Evolutionary conservation across 2,113 vertebrate genomes (phyloP), one percentile per base, ranked within the genome.

Genomic region (Speoplatyrhinus poulsoni): DNA sequence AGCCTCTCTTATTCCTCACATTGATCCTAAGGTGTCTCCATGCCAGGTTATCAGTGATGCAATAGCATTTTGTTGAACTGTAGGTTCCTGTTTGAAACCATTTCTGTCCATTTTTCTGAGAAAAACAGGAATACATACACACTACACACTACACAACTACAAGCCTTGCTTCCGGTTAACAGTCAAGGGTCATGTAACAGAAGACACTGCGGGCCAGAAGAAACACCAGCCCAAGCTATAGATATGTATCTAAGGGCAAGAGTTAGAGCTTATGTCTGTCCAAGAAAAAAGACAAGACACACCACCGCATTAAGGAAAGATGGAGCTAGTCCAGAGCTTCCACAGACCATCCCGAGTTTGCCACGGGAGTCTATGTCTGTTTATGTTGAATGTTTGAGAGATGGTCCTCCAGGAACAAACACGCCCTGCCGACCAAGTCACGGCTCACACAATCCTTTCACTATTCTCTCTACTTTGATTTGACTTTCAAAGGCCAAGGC

Each of bases 351-450:
- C 62, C 50, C 17, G 26, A 63, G 61, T 50, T 77, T 84, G 77
- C 68, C 53, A 49, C 46, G 56, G 55, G 68, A 77, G 76, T 47
- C 53, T 70, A 71, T 72, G 75, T 62, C 64, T 79, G 85, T 72
- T 82, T 79, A 67, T 82, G 75, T 82, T 85, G 82, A 71, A 74
- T 85, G 82, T 84, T 84, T 86, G 78, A 85, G 69, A 71, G 74
- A 68, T 62, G 80, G 81, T 84, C 76, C 88, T 87, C 64, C 68
- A 84, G 88, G 86, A 82, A 76, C 83, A 80, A 87, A 87, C 84
- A 87, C 83, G 79, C 75, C 84, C 87, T 86, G 65, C 80, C 85
- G 82, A 87, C 82, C 81, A 77, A 84, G 81, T 79, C 84, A 85
- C 70, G 17, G 57, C 73, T 79, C 75, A 54, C 32, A 72, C 71